Evolutionary conservation across 2,888 invertebrate genomes (phyloP).

Genomic region (Zaprionus lineosus): DNA sequence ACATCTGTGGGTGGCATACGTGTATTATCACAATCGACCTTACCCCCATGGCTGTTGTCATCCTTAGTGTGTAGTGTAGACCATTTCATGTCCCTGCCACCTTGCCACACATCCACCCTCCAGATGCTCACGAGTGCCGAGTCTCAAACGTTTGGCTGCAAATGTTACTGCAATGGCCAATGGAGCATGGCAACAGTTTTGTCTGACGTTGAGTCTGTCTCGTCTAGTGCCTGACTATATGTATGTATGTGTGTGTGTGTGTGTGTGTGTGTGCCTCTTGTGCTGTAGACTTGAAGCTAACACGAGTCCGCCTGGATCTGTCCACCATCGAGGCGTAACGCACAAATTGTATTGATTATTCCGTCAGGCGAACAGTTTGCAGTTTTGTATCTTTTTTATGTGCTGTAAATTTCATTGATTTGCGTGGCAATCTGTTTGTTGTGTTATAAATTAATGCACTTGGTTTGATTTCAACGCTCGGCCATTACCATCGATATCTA

Average conservation of each 20-base stretch:
- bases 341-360: constrained; percentile 66
- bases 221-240: neutral
- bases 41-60: constrained; percentile 9
- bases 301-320: constrained; percentile 20
- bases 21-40: constrained; percentile 31
- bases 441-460: constrained; percentile 69
- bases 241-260: neutral
- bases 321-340: constrained; percentile 44
- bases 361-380: constrained; percentile 25
- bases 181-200: constrained; percentile 26
- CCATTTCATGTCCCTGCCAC: neutral
- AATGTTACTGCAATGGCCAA: constrained; percentile 34
- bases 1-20: constrained; percentile 44
- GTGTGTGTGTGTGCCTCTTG: neutral
- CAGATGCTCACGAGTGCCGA: constrained; percentile 52
- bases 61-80: neutral
- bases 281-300: neutral
- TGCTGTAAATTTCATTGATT: constrained; percentile 61
- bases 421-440: constrained; percentile 68
- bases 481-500: no score
- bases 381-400: constrained; percentile 39
- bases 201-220: constrained; percentile 14
- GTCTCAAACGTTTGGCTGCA: constrained; percentile 24
- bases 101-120: neutral
- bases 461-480: constrained; percentile 62